Evolutionary conservation across 2,797 vertebrate genomes (phyloP), one percentile per base, ranked within the genome.

Genomic region (Erithacus rubecula): DNA sequence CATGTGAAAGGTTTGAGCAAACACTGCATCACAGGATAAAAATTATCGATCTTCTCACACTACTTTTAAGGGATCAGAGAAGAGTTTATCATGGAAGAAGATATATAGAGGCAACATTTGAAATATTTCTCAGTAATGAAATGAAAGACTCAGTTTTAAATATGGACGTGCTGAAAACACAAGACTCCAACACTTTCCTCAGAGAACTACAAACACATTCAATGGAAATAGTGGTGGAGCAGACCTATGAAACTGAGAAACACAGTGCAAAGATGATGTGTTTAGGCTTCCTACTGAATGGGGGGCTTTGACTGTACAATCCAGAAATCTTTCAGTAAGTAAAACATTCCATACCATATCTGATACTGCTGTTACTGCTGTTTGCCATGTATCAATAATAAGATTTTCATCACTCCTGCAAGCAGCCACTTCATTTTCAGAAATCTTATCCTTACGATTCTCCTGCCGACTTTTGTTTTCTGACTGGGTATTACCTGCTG

Each of bases 301-400:
- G 26, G 7, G n/a, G 32, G 20, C 24, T 82, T 72, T 37, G 11
- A 46, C 39, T n/a, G 11, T 16, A 24, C 1, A 2, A 55, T 55
- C 26, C 15, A 78, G 30, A 81, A 75, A 62, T 26, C 10, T 58
- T 60, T 64, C 55, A 68, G 23, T 26, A 87, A 85, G 75, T n/a
- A 43, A 87, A 78, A 62, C 8, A 17, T 64, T 59, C 70, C 86
- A 97, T 98, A 99, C 99, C 98, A 98, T 93, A 72, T 96, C 95
- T 64, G 94, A 97, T 83, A 99, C 64, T 43, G 98, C 89, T 72
- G 83, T 62, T n/a, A 98, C 56, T 32, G 98, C 97, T 53, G 96
- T 97, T 62, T 98, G 97, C 81, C 98, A 98, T 3, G 94, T 96
- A 83, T 98, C 97, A 37, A 80, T 76, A 27, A 98, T 72, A 34